Conservation (phyloP, 2,888 invertebrate genomes). For the Athripsodes cinereus region DNA sequence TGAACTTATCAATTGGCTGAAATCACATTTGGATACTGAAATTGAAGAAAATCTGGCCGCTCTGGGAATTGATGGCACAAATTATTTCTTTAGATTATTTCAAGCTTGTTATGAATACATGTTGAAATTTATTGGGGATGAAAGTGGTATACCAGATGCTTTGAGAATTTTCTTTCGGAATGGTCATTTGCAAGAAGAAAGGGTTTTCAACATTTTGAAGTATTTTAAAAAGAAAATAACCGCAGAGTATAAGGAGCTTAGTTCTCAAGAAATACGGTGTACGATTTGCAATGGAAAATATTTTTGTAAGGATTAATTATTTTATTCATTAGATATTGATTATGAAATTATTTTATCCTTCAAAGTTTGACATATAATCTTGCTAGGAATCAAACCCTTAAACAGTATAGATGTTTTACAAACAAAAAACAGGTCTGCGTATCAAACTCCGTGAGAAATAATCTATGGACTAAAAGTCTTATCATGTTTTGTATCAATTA, state of each 20-base stretch:
- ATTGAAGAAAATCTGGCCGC: constrained; percentile 40
- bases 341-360: no score
- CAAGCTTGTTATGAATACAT: constrained; percentile 44
- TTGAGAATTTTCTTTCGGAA: constrained; percentile 45
- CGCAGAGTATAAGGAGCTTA: constrained; percentile 34
- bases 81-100: constrained; percentile 42
- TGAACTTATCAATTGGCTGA: constrained; percentile 37
- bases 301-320: constrained; percentile 10
- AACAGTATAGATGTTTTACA: no score
- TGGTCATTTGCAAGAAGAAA: constrained; percentile 39
- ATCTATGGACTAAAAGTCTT: no score
- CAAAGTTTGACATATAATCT: no score
- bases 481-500: no score
- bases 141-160: constrained; percentile 39
- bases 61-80: constrained; percentile 40
- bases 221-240: constrained; percentile 36
- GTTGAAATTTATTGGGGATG: constrained; percentile 36
- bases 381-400: no score
- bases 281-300: constrained; percentile 30
- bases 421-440: no score
- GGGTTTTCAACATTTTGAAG: constrained; percentile 38
- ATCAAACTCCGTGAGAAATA: no score
- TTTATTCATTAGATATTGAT: no score
- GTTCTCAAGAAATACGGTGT: constrained; percentile 38
- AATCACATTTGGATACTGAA: constrained; percentile 39